Evolutionary conservation across 2,888 invertebrate genomes (phyloP).

Genomic region (Patella pellucida): DNA sequence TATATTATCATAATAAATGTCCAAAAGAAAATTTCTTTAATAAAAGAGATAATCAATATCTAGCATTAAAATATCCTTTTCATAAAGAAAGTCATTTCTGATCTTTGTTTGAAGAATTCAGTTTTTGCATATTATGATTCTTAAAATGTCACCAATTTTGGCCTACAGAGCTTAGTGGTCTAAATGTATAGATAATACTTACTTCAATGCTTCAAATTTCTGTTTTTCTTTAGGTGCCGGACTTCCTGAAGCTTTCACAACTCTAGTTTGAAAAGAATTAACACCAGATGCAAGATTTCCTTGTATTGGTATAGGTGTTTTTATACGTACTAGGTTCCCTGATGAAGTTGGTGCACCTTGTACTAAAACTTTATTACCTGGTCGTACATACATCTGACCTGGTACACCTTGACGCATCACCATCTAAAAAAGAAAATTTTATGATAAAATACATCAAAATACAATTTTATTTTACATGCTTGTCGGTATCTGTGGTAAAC

Average conservation of each 20-base stretch:
- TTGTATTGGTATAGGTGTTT: constrained; percentile 22
- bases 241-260: background rate
- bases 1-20: too few relatives aligned
- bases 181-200: constrained; percentile 30
- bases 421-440: background rate
- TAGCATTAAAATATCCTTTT: too few relatives aligned
- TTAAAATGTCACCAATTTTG: too few relatives aligned
- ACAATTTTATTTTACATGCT: too few relatives aligned
- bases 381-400: constrained; percentile 17
- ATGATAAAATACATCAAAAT: too few relatives aligned
- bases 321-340: constrained; percentile 27
- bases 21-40: too few relatives aligned
- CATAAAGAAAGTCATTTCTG: too few relatives aligned
- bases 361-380: constrained; percentile 7
- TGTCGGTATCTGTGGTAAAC: too few relatives aligned
- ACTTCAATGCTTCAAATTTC: constrained; percentile 66
- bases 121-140: too few relatives aligned
- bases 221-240: constrained; percentile 58
- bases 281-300: constrained; percentile 28
- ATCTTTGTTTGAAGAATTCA: too few relatives aligned
- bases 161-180: too few relatives aligned
- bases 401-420: constrained; percentile 14
- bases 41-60: too few relatives aligned
- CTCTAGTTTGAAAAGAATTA: constrained; percentile 28
- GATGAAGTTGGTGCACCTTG: constrained; percentile 17